Evolutionary conservation across 2,113 vertebrate species (phyloP).

Genomic region (Chloroceryle aenea): DNA sequence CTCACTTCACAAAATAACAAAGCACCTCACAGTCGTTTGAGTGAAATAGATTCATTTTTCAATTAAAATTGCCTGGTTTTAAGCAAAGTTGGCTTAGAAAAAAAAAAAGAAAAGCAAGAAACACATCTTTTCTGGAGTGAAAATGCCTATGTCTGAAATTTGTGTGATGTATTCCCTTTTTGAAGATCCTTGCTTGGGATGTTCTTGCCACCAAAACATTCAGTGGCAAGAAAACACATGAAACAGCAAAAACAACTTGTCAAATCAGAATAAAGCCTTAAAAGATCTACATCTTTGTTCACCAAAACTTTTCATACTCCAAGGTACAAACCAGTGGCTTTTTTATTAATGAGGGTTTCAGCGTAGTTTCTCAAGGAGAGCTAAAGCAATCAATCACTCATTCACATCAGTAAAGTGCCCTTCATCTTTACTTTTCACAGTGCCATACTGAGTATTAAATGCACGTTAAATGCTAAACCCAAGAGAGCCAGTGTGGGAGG

Average conservation of each 20-base stretch:
- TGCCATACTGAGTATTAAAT: not conserved
- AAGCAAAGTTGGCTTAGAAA: not conserved
- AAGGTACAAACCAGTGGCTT: not conserved
- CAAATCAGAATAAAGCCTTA: not conserved
- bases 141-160: not conserved
- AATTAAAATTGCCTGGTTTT: constrained; percentile 7
- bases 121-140: not conserved
- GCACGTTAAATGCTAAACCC: not conserved
- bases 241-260: not conserved
- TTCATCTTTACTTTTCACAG: constrained; percentile 15
- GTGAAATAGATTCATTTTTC: constrained; percentile 38
- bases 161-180: not conserved
- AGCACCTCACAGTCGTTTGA: not conserved
- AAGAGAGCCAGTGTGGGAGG: not conserved
- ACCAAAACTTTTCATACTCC: not conserved
- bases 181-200: not conserved
- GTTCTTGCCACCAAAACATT: not conserved
- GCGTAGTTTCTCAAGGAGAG: not conserved
- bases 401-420: constrained; percentile 10
- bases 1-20: constrained; percentile 4
- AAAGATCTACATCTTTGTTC: not conserved
- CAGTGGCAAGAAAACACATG: not conserved
- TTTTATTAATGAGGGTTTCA: not conserved
- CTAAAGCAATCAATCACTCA: constrained; percentile 21
- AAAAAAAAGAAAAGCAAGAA: too few relatives aligned